These are phyloP conservation scores for Acronicta alni DNA, from an alignment of 2,888 invertebrate genomes.

Conservation along the genomic window DNA sequence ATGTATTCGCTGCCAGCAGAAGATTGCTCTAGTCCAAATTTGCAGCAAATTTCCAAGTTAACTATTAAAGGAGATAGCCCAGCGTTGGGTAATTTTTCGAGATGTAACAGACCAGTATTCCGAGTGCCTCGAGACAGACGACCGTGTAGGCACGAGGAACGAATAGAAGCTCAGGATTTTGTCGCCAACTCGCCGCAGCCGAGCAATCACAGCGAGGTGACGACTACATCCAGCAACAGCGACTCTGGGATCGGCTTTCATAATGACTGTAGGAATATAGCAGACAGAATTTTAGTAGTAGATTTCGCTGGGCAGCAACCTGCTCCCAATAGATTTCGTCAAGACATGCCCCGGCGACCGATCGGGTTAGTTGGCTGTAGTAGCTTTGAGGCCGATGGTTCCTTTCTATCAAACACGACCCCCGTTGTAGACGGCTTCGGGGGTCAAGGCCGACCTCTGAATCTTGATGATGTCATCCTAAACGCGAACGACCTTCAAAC, in stretches of 20 bases:
- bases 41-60: slow-evolving; percentile 83
- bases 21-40: slow-evolving; percentile 77
- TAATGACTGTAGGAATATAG: slow-evolving; percentile 95
- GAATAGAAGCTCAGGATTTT: slow-evolving; percentile 84
- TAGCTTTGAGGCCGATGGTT: slow-evolving; percentile 83
- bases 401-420: slow-evolving; percentile 84
- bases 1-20: slow-evolving; percentile 91
- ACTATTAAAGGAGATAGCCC: slow-evolving; percentile 84
- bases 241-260: slow-evolving; percentile 98
- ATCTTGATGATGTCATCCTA: slow-evolving; percentile 81
- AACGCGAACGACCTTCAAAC: slow-evolving; percentile 78
- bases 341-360: slow-evolving; percentile 78
- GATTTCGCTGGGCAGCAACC: slow-evolving; percentile 90
- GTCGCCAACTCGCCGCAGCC: slow-evolving; percentile 95
- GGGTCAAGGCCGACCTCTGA: slow-evolving; percentile 83
- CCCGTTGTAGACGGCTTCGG: slow-evolving; percentile 87
- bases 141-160: slow-evolving; percentile 75
- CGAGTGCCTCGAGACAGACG: slow-evolving; percentile 76
- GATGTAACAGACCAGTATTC: slow-evolving; percentile 76
- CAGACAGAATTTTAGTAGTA: slow-evolving; percentile 94
- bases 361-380: slow-evolving; percentile 81
- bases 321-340: slow-evolving; percentile 72
- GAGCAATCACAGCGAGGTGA: slow-evolving; percentile 94
- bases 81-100: slow-evolving; percentile 77
- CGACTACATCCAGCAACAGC: slow-evolving; percentile 96